Base-by-base conservation (phyloP, 2,888 invertebrate species). In the Torymus tubicola region DNA sequence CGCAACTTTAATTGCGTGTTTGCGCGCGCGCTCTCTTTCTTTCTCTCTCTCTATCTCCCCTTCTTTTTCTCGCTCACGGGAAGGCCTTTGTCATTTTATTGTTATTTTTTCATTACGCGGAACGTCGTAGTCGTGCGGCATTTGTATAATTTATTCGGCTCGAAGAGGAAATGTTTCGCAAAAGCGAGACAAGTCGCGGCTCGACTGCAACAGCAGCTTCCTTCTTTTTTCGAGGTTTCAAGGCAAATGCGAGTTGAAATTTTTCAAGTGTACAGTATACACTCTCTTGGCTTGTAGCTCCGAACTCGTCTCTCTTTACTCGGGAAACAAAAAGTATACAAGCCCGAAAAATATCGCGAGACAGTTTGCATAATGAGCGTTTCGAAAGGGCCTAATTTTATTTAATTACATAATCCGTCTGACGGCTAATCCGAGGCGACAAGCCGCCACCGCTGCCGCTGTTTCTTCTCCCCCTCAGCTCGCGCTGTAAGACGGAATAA, bases 381-480 rank as follows among this genome's bases (percentile, higher is more conserved):
- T 65, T 70, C 52, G 50, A 50, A 4, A 13, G 16, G 57, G 11
- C 68, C 72, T 77, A 72, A 77, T 81, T 77, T 69, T 52, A 69
- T 77, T 65, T 69, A 77, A 77, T 81, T 81, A 69, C 77, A 68
- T 58, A 77, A 77, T 80, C 72, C 72, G 63, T 77, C 69, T 31
- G 77, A 14, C 72, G 73, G 64, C 50, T 70, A 60, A 69, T 58
- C 60, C 71, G 61, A 42, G n/a, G 14, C 67, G 72, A 60, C 58
- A 63, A 64, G 50, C 61, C 13, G 2, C 16, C 42, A 42, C 42
- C 42, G 8, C 42, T 8, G 8, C 42, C 8, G 42, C 42, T 8
- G 57, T n/a, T 55, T n/a, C 18, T 12, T 60, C 4, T 16, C n/a
- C 31, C 10, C 55, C 21, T 8, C 2, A 53, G 11, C 14, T n/a